Base-by-base conservation (phyloP, 2,888 invertebrate genomes). In the Harpalus rufipes region DNA sequence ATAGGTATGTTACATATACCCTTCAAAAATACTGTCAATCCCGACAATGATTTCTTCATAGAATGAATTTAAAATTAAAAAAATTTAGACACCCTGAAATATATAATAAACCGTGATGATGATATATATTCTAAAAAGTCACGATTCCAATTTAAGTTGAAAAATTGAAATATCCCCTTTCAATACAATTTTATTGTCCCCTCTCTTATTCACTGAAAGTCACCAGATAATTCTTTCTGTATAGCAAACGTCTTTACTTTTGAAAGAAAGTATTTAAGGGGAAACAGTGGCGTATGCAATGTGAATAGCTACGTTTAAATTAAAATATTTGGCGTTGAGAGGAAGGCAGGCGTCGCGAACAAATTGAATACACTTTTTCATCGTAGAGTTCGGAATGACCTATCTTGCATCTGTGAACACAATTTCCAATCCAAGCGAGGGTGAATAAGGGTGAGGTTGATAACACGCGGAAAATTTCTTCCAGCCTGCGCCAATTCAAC, bases 351-450 rank as follows among this genome's bases (percentile, higher is more conserved):
- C 44, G 14, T 65, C 32, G 39, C 44, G 32, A 25, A 72, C 72
- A 72, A 72, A 72, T 72, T 72, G 72, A 72, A 72, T 72, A 72
- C 16, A 72, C 10, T 72, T 72, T 72, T 72, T 72, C 72, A 72
- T 72, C 72, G 44, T 16, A n/a, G 39, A 72, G 39, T 44, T 72
- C 32, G 16, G 44, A 72, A 72, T 72, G 44, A 72, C 44, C 72
- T 72, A 72, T 72, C 72, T 39, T 72, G 72, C 72, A 72, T 72
- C 72, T 72, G 72, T 44, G 72, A 72, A 72, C 44, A 72, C 39
- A 72, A 72, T 72, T 72, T 72, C 72, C 72, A 72, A 72, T 41
- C 44, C 72, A n/a, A 32, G 39, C 41, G 41, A 39, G 44, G 44
- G 41, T 41, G 72, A 44, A 72, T 41, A 32, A 72, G 72, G 44